These are phyloP conservation scores for Pituophis catenifer DNA, from an alignment of 2,113 vertebrate genomes.

Conservation along the genomic window DNA sequence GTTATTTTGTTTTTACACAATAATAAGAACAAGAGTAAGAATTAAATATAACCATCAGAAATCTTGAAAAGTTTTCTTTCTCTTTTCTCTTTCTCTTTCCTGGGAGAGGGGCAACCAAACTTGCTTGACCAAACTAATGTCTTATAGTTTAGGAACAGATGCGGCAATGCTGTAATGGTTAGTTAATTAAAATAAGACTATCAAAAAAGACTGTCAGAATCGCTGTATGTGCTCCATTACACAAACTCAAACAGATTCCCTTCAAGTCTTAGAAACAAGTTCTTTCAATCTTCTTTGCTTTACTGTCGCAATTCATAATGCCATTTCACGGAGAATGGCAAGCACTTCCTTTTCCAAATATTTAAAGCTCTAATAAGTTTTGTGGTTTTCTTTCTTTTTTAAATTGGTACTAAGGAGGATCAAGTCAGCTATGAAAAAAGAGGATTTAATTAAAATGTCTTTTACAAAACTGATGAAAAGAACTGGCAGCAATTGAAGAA, in stretches of 20 bases:
- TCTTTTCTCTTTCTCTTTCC: slow-evolving; percentile 4
- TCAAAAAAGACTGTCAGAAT: background rate
- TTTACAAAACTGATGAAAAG: slow-evolving; percentile 38
- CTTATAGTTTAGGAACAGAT: background rate
- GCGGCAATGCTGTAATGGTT: slow-evolving; percentile 1
- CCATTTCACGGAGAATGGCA: slow-evolving; percentile 24
- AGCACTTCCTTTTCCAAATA: slow-evolving; percentile 7
- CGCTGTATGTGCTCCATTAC: slow-evolving; percentile 23
- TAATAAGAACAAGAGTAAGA: background rate
- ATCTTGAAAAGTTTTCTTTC: slow-evolving; percentile 32
- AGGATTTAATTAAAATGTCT: slow-evolving; percentile 37
- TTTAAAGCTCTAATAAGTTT: slow-evolving; percentile 25
- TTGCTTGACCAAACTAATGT: background rate
- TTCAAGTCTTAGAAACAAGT: slow-evolving; percentile 24
- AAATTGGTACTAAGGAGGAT: slow-evolving; percentile 24
- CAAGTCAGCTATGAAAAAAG: slow-evolving; percentile 23
- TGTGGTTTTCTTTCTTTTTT: slow-evolving; percentile 1
- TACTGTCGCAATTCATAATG: slow-evolving; percentile 42
- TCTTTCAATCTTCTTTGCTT: slow-evolving; percentile 36
- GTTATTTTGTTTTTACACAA: background rate
- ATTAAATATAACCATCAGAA: background rate
- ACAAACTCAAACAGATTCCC: slow-evolving; percentile 7
- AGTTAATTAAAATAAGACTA: slow-evolving; percentile 7
- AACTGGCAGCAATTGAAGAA: background rate
- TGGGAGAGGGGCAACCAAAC: background rate